Evolutionary conservation across 2,888 invertebrate genomes (phyloP).

Genomic region (Plutella xylostella): DNA sequence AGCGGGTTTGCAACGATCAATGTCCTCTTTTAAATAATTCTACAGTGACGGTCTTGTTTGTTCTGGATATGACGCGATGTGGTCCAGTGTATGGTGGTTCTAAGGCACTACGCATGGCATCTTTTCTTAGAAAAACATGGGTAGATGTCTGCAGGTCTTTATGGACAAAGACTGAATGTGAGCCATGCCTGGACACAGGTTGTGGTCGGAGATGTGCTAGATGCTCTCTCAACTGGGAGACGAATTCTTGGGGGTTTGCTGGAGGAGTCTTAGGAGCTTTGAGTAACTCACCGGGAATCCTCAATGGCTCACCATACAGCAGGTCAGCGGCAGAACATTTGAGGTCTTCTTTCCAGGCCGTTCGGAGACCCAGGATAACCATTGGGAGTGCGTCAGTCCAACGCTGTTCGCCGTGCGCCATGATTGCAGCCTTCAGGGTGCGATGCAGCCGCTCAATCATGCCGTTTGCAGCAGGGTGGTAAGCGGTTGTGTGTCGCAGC

Average conservation of each 20-base stretch:
- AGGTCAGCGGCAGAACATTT: constrained; percentile 21
- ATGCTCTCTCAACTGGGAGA: background rate
- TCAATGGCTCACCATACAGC: constrained; percentile 21
- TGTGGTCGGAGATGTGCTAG: background rate
- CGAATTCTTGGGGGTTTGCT: background rate
- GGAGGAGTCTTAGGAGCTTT: background rate
- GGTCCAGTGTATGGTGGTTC: constrained; percentile 8
- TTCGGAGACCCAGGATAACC: constrained; percentile 20
- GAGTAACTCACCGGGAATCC: constrained; percentile 24
- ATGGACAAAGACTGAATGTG: too few species aligned
- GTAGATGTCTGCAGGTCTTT: background rate
- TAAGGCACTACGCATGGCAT: background rate
- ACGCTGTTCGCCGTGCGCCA: constrained; percentile 14
- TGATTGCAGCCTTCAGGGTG: constrained; percentile 32
- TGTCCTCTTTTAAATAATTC: too few species aligned
- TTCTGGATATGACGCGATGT: constrained; percentile 1
- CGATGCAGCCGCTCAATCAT: constrained; percentile 30
- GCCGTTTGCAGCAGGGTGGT: constrained; percentile 21
- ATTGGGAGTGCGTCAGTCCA: constrained; percentile 24
- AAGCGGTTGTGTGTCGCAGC: constrained; percentile 19
- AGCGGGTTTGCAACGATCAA: too few species aligned
- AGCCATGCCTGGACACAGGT: background rate
- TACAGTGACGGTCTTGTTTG: background rate
- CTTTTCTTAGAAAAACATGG: constrained; percentile 5
- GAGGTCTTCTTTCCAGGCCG: constrained; percentile 24